Percentiles rank a stretch among this genome's conserved stretches.
phyloP scores from a whole-genome alignment of 2,888 invertebrate species.

The Stenichneumon culpator region DNA sequence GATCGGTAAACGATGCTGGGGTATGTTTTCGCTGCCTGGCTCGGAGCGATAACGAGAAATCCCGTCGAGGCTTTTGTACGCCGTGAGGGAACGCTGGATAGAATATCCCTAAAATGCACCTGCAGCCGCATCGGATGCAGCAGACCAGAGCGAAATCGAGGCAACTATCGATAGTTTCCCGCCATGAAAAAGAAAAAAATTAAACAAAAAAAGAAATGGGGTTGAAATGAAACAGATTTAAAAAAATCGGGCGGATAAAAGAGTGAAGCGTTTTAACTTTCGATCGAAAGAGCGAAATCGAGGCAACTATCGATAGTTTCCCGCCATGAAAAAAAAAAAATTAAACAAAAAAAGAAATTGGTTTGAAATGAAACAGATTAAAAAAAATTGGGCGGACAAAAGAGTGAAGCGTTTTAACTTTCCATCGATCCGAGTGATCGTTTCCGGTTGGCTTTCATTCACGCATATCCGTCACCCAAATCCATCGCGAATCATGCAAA shows the following conservation, averaged over 20 bases:
- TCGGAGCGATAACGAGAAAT: constrained; percentile 62
- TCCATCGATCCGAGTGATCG: constrained; percentile 19
- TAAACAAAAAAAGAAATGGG: not conserved
- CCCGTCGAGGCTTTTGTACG: constrained; percentile 41
- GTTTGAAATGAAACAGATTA: not conserved
- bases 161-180: not conserved
- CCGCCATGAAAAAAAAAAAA: not conserved
- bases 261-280: constrained; percentile 14
- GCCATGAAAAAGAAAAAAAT: constrained; percentile 4
- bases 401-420: constrained; percentile 14
- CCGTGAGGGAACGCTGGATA: constrained; percentile 4
- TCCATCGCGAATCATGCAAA: not conserved
- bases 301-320: not conserved
- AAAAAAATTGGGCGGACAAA: constrained; percentile 1
- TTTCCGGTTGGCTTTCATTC: constrained; percentile 3
- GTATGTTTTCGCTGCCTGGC: constrained; percentile 40
- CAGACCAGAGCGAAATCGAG: constrained; percentile 16
- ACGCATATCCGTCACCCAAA: not conserved
- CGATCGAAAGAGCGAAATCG: constrained; percentile 20
- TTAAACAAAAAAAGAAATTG: not conserved
- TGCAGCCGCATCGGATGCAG: constrained; percentile 38
- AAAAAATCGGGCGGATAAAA: constrained; percentile 2
- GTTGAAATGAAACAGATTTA: not conserved
- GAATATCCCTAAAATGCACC: constrained; percentile 40
- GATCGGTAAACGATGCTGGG: constrained; percentile 40